Base-by-base conservation (phyloP, 2,888 invertebrate species). In the Ethmia dodecea region DNA sequence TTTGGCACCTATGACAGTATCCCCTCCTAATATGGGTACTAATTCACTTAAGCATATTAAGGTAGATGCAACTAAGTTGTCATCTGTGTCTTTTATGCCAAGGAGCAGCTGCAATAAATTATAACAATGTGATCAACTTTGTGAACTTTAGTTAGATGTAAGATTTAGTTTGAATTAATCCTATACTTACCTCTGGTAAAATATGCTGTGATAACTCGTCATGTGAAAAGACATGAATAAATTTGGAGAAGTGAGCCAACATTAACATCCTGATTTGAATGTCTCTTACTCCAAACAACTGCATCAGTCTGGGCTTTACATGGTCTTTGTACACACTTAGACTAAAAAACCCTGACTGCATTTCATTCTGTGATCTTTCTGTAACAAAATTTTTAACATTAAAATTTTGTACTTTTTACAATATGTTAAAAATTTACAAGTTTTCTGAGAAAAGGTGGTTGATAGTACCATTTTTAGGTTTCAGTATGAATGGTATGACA, bases 71-170 rank as follows among this genome's bases (percentile, higher is more conserved):
- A 97, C 97, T 41, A 97, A 78, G 35, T 88, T 88, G 66, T 97
- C 95, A 71, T 95, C 93, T 1, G 90, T 91, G 61, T 97, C 97
- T 68, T 94, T 93, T 49, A 97, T 92, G 3, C 96, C 97, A 20
- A 95, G 88, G 24, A 96, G 84, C 33, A 97, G 76, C 91, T 93
- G 75, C 34, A 88, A 88, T 41, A 43, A n/a, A n/a, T n/a, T n/a
- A n/a, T n/a, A n/a, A n/a, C n/a, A n/a, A n/a, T n/a, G n/a, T n/a
- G n/a, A n/a, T n/a, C n/a, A n/a, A n/a, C n/a, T n/a, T n/a, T n/a
- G n/a, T n/a, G n/a, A n/a, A n/a, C n/a, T n/a, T n/a, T n/a, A n/a
- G n/a, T n/a, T n/a, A n/a, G n/a, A n/a, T n/a, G n/a, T n/a, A n/a
- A n/a, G n/a, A n/a, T n/a, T n/a, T n/a, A n/a, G n/a, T n/a, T n/a